Evolutionary conservation across 1,140 invertebrate genomes (phyloP), one percentile per base, ranked within the genome.

Genomic region (Ylistrum balloti): DNA sequence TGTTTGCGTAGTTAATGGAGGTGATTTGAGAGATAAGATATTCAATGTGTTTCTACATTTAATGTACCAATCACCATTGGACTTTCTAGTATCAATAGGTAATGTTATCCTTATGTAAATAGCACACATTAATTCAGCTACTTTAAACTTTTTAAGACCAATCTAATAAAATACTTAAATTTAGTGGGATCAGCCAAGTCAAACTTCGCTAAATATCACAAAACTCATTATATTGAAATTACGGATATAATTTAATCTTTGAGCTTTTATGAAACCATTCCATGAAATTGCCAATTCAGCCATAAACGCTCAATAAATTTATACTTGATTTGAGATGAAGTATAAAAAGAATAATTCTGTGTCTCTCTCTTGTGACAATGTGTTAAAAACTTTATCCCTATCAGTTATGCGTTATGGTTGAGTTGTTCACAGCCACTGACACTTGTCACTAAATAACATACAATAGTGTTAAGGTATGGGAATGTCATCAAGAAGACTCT

Each of bases 161-260:
- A n/a, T 74, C 56, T 74, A 74, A 74, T 74, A 74, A 74, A 74
- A 74, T 74, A 28, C 56, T 74, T 74, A 28, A 74, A 74, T 74
- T 74, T 74, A 74, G 56, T 74, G 56, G 56, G 56, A 74, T 74
- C 56, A 74, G 56, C 56, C 56, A 74, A 28, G 56, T 74, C 56
- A 74, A 74, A 74, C 56, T 74, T 28, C 28, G 56, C 56, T 74
- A 74, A 74, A 74, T 74, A 74, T 74, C 56, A 74, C 20, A 74
- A 74, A 74, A 74, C 56, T 74, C 56, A 74, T 74, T 74, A 74
- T 74, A 74, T 74, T 74, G n/a, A 74, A 74, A 74, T 74, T 74
- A 74, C 22, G 56, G 56, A 74, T 74, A 74, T 74, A 74, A 74
- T 28, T 74, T 74, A 74, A 74, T 74, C 56, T 74, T 9, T 22